A percentile compares a stretch with the other conserved stretches of the same genome.
phyloP scores from a whole-genome alignment of 2,888 invertebrate genomes.

The Epirrhoe tristata region DNA sequence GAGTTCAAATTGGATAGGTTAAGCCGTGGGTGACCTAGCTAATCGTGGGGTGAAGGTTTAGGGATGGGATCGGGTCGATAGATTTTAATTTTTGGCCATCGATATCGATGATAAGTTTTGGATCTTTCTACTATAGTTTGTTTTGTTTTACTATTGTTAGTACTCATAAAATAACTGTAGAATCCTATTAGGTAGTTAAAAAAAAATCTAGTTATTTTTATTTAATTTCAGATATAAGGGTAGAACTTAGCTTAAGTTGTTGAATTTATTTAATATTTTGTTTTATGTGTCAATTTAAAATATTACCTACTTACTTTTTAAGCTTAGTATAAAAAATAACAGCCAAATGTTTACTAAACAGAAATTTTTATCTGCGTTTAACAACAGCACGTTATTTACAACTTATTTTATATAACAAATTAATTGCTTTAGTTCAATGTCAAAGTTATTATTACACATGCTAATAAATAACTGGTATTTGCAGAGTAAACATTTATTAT shows the following conservation, averaged over 20 bases:
- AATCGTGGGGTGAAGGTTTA: slow-evolving; percentile 69
- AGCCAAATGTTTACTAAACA: background rate
- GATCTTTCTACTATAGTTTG: too few relatives aligned
- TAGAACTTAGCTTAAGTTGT: too few relatives aligned
- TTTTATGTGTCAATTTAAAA: too few relatives aligned
- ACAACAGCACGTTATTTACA: slow-evolving; percentile 10
- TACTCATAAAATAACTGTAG: too few relatives aligned
- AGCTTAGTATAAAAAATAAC: too few relatives aligned
- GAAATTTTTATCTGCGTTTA: background rate
- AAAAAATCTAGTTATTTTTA: too few relatives aligned
- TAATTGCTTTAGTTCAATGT: slow-evolving; percentile 26
- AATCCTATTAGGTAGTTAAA: too few relatives aligned
- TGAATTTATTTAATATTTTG: too few relatives aligned
- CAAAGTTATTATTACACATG: slow-evolving; percentile 32
- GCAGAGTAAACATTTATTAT: background rate
- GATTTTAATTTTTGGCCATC: background rate
- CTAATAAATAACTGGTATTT: slow-evolving; percentile 20
- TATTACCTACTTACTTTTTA: too few relatives aligned
- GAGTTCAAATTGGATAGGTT: slow-evolving; percentile 65
- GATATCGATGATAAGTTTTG: slow-evolving; percentile 25
- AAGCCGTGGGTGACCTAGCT: slow-evolving; percentile 75
- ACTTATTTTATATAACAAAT: slow-evolving; percentile 40
- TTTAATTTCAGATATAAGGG: too few relatives aligned
- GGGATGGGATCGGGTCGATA: slow-evolving; percentile 49
- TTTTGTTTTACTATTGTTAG: too few relatives aligned